Evolutionary conservation across 2,113 vertebrate genomes (phyloP).

Genomic region (Cottus gobio): DNA sequence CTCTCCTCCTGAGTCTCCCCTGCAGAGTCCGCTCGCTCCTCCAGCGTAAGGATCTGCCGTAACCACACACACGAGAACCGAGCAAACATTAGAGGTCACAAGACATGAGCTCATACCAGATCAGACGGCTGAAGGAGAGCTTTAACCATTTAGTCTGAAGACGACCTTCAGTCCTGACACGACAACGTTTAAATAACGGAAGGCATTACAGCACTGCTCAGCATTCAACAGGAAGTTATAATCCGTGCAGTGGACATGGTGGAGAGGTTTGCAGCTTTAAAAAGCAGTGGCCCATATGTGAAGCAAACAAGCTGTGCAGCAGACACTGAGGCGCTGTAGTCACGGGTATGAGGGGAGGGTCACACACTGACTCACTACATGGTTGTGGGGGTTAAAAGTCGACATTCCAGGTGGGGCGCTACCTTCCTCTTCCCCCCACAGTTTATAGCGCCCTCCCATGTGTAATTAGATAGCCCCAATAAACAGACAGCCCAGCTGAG

Average conservation of each 20-base stretch:
- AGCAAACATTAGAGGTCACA: conserved; percentile 51
- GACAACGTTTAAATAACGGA: conserved; percentile 16
- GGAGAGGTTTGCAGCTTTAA: neutral
- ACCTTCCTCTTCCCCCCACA: conserved; percentile 25
- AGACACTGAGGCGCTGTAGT: conserved; percentile 49
- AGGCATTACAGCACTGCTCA: neutral
- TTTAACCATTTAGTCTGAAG: conserved; percentile 8
- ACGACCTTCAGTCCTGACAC: neutral
- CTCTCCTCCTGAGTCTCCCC: conserved; percentile 96
- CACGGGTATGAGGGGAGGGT: conserved; percentile 27
- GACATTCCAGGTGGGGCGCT: conserved; percentile 62
- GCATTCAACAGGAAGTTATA: neutral
- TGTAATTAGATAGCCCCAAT: conserved; percentile 61
- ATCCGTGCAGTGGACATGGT: neutral
- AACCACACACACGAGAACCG: neutral
- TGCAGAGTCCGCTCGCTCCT: conserved; percentile 91
- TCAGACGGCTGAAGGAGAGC: neutral
- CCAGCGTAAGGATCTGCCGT: conserved; percentile 93
- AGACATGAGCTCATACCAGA: conserved; percentile 5
- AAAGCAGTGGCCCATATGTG: conserved; percentile 20
- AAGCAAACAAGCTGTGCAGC: conserved; percentile 44
- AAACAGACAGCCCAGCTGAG: conserved; percentile 51
- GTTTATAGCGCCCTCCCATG: neutral
- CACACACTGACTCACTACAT: conserved; percentile 36
- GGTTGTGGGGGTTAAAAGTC: conserved; percentile 55